Conservation (phyloP, 2,797 vertebrate genomes). For the Siniperca undulata region DNA sequence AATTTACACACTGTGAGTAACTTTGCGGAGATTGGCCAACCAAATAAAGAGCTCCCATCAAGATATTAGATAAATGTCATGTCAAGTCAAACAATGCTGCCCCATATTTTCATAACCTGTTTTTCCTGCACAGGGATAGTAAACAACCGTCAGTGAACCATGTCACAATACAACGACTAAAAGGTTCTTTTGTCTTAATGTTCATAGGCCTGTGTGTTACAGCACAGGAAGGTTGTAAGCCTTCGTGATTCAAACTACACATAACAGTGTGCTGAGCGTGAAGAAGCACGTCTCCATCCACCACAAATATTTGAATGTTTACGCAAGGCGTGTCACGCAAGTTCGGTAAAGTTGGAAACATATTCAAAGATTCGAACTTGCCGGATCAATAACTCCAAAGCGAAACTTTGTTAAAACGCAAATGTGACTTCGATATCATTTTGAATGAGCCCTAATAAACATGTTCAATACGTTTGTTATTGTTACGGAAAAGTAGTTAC, state of each 20-base stretch:
- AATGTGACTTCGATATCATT: not conserved
- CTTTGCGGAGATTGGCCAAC: not conserved
- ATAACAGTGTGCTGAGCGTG: not conserved
- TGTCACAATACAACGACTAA: not conserved
- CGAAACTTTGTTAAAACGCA: too few species aligned
- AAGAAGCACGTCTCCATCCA: slow-evolving; percentile 16
- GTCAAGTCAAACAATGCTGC: not conserved
- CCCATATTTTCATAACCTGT: not conserved
- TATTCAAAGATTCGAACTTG: too few species aligned
- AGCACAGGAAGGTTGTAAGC: too few species aligned
- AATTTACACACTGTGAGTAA: not conserved
- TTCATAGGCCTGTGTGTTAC: not conserved
- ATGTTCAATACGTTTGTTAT: not conserved
- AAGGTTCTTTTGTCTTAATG: not conserved
- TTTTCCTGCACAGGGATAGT: slow-evolving; percentile 31
- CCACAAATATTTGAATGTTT: slow-evolving; percentile 35
- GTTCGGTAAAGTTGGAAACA: too few species aligned
- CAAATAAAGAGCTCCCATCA: not conserved
- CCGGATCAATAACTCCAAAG: too few species aligned
- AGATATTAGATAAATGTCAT: not conserved
- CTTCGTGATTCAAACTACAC: not conserved
- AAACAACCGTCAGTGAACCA: not conserved
- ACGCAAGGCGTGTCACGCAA: slow-evolving; percentile 50
- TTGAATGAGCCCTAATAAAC: not conserved
- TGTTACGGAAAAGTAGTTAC: not conserved